A percentile compares a stretch with the other conserved stretches of the same genome.
These are phyloP conservation scores for Sarcophaga subvicina DNA, from an alignment of 2,888 invertebrate genomes.

Conservation along the genomic window DNA sequence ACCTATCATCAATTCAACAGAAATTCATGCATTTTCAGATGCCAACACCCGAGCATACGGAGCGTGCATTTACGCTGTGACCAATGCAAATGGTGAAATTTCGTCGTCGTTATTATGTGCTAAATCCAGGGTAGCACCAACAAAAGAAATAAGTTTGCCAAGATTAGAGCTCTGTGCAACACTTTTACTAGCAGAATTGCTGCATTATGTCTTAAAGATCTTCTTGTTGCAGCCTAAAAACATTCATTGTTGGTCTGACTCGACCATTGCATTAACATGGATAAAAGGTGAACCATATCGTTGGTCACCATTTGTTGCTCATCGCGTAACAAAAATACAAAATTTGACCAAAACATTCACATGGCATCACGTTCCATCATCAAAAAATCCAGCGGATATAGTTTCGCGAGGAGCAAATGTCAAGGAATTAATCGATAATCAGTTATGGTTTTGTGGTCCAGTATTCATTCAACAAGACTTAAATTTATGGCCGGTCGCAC, in stretches of 20 bases:
- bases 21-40: constrained; percentile 35
- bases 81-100: not conserved
- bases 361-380: constrained; percentile 24
- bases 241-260: constrained; percentile 33
- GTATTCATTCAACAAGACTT: not conserved
- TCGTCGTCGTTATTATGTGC: not conserved
- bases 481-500: not conserved
- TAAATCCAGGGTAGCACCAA: constrained; percentile 28
- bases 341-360: not conserved
- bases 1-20: constrained; percentile 4
- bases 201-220: constrained; percentile 19
- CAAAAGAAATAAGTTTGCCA: constrained; percentile 3
- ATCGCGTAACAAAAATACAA: constrained; percentile 39
- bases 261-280: constrained; percentile 32
- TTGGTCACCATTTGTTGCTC: constrained; percentile 15
- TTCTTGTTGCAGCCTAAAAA: not conserved
- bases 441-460: constrained; percentile 33
- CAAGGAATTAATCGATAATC: not conserved
- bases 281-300: constrained; percentile 16
- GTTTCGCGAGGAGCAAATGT: constrained; percentile 14
- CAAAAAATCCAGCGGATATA: constrained; percentile 31
- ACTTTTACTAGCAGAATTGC: not conserved
- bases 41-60: constrained; percentile 26
- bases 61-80: constrained; percentile 20
- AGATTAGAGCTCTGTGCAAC: constrained; percentile 32